Conservation (phyloP, 2,888 invertebrate species). For the Morinoia aosen region DNA sequence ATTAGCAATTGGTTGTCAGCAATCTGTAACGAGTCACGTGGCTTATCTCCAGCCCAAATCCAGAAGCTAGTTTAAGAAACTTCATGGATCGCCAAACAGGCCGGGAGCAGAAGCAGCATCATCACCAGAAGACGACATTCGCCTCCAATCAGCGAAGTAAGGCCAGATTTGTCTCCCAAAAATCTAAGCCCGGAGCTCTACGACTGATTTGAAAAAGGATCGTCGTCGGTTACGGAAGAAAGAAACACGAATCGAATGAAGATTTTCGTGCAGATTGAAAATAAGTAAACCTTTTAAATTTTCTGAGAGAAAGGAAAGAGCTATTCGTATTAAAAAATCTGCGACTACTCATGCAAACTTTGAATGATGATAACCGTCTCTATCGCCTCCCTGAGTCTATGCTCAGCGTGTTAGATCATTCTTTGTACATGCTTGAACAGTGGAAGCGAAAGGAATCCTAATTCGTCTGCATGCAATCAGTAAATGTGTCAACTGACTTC, state of each 20-base stretch:
- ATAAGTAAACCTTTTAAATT: neutral
- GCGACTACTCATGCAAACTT: neutral
- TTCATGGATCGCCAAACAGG: neutral
- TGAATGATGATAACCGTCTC: neutral
- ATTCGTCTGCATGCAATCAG: neutral
- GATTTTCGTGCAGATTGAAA: neutral
- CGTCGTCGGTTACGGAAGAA: neutral
- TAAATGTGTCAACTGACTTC: neutral
- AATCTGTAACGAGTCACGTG: no score
- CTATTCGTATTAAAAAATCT: neutral
- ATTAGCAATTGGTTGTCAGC: no score
- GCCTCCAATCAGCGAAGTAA: conserved; percentile 13
- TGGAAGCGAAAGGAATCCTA: neutral
- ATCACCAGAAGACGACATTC: neutral
- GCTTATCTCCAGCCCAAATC: no score
- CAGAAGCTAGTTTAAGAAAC: neutral
- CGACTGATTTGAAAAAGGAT: conserved; percentile 12
- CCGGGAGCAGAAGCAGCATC: neutral
- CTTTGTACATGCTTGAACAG: no score
- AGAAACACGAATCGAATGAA: neutral
- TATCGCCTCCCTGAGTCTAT: neutral
- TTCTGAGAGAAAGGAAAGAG: neutral
- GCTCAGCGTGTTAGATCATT: neutral
- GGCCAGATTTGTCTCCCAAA: conserved; percentile 13
- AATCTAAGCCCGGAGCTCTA: neutral